Evolutionary conservation across 1,140 invertebrate genomes (phyloP).

Genomic region (Tribolium madens): DNA sequence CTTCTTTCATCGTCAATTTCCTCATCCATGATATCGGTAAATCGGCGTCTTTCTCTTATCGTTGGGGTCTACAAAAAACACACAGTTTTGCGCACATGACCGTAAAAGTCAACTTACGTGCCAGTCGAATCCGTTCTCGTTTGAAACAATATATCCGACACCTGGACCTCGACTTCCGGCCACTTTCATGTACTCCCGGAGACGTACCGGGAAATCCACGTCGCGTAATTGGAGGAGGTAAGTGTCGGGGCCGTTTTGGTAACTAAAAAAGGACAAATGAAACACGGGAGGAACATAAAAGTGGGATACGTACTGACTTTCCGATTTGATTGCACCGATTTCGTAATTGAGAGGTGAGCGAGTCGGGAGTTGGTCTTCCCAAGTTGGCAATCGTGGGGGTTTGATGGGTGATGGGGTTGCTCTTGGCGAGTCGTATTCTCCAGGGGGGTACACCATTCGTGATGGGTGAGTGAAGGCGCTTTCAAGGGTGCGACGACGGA

Average conservation of each 20-base stretch:
- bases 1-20: slow-evolving; percentile 93
- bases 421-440: slow-evolving; percentile 82
- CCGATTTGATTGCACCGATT: slow-evolving; percentile 82
- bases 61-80: slow-evolving; percentile 82
- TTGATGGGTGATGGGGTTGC: slow-evolving; percentile 71
- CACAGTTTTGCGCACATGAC: background rate
- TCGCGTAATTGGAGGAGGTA: slow-evolving; percentile 93
- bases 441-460: slow-evolving; percentile 94
- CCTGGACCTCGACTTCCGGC: slow-evolving; percentile 81
- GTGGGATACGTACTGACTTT: slow-evolving; percentile 83
- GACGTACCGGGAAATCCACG: slow-evolving; percentile 89
- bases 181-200: slow-evolving; percentile 94
- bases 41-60: slow-evolving; percentile 88
- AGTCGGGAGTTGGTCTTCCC: slow-evolving; percentile 78
- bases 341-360: slow-evolving; percentile 86
- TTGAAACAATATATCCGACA: slow-evolving; percentile 73
- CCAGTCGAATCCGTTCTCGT: slow-evolving; percentile 80
- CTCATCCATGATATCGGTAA: slow-evolving; percentile 96
- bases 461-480: slow-evolving; percentile 90
- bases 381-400: slow-evolving; percentile 67
- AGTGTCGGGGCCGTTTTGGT: slow-evolving; percentile 96
- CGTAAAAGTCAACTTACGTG: slow-evolving; percentile 69
- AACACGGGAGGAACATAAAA: background rate
- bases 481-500: slow-evolving; percentile 81
- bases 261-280: slow-evolving; percentile 71